Base-by-base conservation (phyloP, 2,888 invertebrate species). In the Pocota personata region DNA sequence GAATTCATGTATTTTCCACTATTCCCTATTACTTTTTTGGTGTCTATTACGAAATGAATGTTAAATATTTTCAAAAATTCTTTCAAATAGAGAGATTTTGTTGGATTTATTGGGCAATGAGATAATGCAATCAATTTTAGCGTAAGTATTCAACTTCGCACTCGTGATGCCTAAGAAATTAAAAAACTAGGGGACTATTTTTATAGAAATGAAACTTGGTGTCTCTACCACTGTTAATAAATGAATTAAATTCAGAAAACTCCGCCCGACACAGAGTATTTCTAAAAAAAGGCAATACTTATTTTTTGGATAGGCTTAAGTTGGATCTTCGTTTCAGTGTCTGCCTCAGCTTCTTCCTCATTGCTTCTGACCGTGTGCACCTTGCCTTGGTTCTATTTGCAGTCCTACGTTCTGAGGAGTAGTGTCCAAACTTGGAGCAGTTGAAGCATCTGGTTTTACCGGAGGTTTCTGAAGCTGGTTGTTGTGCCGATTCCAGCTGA, bases 221-320 rank as follows among this genome's bases (percentile, higher is more conserved):
- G 35, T n/a, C 35, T 32, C 67, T 32, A 21, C 50, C 67, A 43
- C 27, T 67, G 35, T 67, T 50, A 10, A 67, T 30, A 27, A 67
- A 12, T 10, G 67, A 67, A 30, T 24, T 8, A 62, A 67, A 30
- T 50, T 50, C 12, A 48, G 43, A 48, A 4, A 27, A 16, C 32
- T 21, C 6, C 32, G 3, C 12, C 32, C 16, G 50, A 8, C n/a
- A 14, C 7, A 43, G n/a, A n/a, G n/a, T 12, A 10, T 0, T 21
- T 21, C 2, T 14, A 14, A 2, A 48, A 50, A 14, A 19, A n/a
- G n/a, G n/a, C 50, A n/a, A 67, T 19, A 50, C 50, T 67, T 14
- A 50, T 14, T 3, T 35, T 50, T 16, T 40, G 24, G 32, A 12
- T 4, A 5, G 4, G n/a, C 1, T 14, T 50, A 50, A 10, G n/a